These are phyloP conservation scores for Okamejei kenojei DNA, from an alignment of 2,797 vertebrate genomes.

Conservation along the genomic window DNA sequence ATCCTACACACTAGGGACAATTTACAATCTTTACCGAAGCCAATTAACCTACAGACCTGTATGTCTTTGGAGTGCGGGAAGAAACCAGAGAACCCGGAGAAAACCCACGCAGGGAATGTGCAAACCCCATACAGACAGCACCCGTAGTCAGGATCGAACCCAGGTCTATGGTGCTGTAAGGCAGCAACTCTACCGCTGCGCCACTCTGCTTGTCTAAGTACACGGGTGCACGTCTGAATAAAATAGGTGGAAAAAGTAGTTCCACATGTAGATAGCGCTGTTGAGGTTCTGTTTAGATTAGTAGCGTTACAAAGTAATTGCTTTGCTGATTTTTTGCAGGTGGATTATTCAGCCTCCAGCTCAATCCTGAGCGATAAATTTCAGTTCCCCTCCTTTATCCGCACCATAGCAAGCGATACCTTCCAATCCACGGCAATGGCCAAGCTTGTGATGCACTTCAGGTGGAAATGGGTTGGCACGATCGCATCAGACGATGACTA, in stretches of 20 bases:
- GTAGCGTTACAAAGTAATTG: not conserved
- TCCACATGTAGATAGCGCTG: not conserved
- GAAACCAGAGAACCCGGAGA: too few species aligned
- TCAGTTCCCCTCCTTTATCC: slow-evolving; percentile 75
- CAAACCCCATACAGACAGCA: too few species aligned
- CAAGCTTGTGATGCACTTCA: slow-evolving; percentile 67
- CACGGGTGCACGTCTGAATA: too few species aligned
- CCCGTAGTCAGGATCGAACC: too few species aligned
- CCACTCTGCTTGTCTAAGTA: too few species aligned
- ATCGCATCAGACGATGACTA: slow-evolving; percentile 75
- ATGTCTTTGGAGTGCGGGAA: too few species aligned
- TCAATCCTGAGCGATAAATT: slow-evolving; percentile 72
- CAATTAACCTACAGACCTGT: too few species aligned
- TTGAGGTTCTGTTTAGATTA: not conserved
- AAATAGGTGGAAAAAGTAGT: not conserved
- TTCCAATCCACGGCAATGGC: slow-evolving; percentile 69
- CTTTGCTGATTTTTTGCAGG: slow-evolving; percentile 50
- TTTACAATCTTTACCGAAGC: too few species aligned
- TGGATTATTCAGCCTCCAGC: slow-evolving; percentile 70
- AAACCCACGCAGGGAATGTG: too few species aligned
- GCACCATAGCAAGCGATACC: slow-evolving; percentile 65
- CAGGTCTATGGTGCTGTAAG: too few species aligned
- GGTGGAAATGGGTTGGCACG: slow-evolving; percentile 77
- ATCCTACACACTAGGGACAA: too few species aligned
- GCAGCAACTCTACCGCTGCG: too few species aligned